These are phyloP conservation scores for Tenebrio molitor DNA, from an alignment of 1,140 invertebrate species.

Conservation along the genomic window DNA sequence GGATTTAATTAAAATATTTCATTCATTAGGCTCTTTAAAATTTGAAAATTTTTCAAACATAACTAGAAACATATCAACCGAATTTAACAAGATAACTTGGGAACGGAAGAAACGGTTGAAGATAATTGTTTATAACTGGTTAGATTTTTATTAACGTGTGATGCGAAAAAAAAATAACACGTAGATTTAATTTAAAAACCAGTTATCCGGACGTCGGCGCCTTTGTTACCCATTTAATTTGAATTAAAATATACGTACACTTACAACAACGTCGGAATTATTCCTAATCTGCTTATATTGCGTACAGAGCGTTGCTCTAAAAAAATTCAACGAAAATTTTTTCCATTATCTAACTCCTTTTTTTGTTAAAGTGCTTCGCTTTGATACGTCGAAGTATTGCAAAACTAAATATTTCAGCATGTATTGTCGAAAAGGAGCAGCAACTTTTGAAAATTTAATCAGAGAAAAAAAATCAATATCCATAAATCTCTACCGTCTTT, in stretches of 20 bases:
- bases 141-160: not conserved
- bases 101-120: too few relatives aligned
- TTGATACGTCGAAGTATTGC: not conserved
- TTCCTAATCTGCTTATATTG: constrained; percentile 21
- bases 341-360: constrained; percentile 13
- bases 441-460: not conserved
- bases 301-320: not conserved
- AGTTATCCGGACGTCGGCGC: not conserved
- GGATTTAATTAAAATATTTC: too few relatives aligned
- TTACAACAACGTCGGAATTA: constrained; percentile 21
- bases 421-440: not conserved
- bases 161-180: not conserved
- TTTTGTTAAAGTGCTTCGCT: constrained; percentile 18
- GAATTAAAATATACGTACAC: constrained; percentile 16
- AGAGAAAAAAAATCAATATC: not conserved
- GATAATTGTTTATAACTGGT: too few relatives aligned
- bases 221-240: constrained; percentile 1
- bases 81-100: too few relatives aligned
- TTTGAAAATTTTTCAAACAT: too few relatives aligned
- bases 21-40: too few relatives aligned
- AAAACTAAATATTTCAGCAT: constrained; percentile 1
- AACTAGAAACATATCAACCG: too few relatives aligned
- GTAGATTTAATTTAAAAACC: too few relatives aligned
- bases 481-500: not conserved
- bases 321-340: constrained; percentile 10